These are phyloP conservation scores for Pyrrhura leucotis DNA, from an alignment of 2,797 vertebrate genomes.

Conservation along the genomic window DNA sequence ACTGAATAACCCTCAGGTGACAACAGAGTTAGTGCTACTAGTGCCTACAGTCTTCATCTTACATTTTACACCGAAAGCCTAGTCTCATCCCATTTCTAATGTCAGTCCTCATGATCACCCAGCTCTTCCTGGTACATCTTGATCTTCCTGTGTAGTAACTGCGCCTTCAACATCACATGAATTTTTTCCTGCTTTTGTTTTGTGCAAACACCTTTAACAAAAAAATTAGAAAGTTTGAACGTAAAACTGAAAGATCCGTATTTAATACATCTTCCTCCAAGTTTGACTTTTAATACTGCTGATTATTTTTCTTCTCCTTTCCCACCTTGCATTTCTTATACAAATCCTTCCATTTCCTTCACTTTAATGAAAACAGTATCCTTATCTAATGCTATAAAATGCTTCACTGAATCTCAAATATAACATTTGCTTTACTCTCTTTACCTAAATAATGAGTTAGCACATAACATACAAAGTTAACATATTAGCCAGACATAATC, in stretches of 20 bases:
- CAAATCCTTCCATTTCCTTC: background rate
- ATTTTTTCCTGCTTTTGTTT: background rate
- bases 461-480: background rate
- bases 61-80: background rate
- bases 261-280: background rate
- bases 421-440: background rate
- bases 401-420: background rate
- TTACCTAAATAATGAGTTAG: background rate
- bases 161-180: background rate
- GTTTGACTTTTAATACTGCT: background rate
- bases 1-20: background rate
- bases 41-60: background rate
- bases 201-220: background rate
- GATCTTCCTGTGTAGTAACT: background rate
- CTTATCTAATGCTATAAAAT: conserved; percentile 19
- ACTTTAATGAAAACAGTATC: conserved; percentile 33
- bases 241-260: background rate
- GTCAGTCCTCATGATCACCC: background rate
- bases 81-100: background rate
- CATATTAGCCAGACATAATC: background rate
- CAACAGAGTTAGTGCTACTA: background rate
- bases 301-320: conserved; percentile 25
- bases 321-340: background rate
- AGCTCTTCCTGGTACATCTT: background rate
- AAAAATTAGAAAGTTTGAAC: background rate